Percentiles rank a stretch among this genome's conserved stretches.
Evolutionary conservation across 2,888 invertebrate genomes (phyloP).

Genomic region (Dinocampus coccinellae): DNA sequence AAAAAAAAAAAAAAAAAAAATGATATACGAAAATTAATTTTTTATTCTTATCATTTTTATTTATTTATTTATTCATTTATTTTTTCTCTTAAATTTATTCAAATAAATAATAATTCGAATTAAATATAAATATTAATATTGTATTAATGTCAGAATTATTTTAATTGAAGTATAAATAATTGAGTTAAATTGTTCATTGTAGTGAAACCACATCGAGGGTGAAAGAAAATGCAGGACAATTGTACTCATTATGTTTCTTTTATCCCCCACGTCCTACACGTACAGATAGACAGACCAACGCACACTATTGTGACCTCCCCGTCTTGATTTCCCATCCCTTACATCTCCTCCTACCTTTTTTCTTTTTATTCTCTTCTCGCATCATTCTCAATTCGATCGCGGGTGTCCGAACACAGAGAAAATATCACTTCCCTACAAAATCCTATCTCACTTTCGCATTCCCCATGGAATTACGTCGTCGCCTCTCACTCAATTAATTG

Average conservation of each 20-base stretch:
- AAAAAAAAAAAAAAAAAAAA: conserved; percentile 13
- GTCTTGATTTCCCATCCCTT: neutral
- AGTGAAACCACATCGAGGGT: neutral
- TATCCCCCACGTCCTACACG: too few relatives aligned
- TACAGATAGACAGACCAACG: too few relatives aligned
- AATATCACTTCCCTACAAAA: neutral
- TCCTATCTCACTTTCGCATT: neutral
- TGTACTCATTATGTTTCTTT: neutral
- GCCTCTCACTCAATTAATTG: conserved; percentile 37
- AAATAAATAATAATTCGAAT: neutral
- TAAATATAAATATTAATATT: neutral
- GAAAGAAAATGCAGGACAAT: neutral
- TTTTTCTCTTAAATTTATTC: neutral
- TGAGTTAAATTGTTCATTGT: neutral
- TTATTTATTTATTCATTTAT: too few relatives aligned
- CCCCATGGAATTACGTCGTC: neutral
- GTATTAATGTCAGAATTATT: neutral
- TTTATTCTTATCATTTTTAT: too few relatives aligned
- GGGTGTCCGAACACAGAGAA: neutral
- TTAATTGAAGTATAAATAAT: neutral
- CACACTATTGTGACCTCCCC: neutral
- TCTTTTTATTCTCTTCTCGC: neutral
- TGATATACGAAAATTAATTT: too few relatives aligned
- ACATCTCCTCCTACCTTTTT: too few relatives aligned
- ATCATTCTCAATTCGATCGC: conserved; percentile 9